Evolutionary conservation across 2,113 vertebrate species (phyloP).

Genomic region (Mastomys coucha): DNA sequence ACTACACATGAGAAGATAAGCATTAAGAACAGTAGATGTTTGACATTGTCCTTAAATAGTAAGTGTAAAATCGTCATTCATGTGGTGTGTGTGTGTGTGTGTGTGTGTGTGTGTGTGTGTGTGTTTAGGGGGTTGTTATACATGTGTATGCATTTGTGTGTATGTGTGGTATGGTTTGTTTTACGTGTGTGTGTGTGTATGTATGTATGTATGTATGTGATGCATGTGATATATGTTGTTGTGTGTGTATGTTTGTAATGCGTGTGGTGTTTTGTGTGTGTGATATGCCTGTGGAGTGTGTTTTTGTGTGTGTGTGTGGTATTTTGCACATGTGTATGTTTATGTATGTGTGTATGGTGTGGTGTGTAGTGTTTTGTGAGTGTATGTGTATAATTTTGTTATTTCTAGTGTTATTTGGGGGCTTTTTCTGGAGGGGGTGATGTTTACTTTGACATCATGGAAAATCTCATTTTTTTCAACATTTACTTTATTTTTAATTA

Average conservation of each 20-base stretch:
- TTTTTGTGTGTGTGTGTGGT: background rate
- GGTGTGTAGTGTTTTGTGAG: no score
- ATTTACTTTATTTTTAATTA: background rate
- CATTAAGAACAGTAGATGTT: background rate
- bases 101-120: no score
- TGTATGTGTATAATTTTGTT: background rate
- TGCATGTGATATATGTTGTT: background rate
- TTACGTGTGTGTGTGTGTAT: background rate
- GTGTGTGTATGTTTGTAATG: no score
- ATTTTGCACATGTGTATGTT: no score
- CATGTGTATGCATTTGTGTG: no score
- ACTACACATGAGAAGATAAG: background rate
- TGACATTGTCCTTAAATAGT: background rate
- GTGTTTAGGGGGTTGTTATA: no score
- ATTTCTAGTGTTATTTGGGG: background rate
- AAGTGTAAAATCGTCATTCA: background rate
- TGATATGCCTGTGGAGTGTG: no score
- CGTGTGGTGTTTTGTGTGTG: background rate
- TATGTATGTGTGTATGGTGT: background rate
- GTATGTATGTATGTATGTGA: background rate
- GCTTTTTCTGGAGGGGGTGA: background rate
- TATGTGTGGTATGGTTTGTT: background rate
- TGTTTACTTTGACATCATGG: background rate
- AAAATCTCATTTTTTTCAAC: conserved; percentile 1
- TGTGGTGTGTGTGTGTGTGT: no score